Evolutionary conservation across 2,113 vertebrate species (phyloP).

Genomic region (Arothron firmamentum): DNA sequence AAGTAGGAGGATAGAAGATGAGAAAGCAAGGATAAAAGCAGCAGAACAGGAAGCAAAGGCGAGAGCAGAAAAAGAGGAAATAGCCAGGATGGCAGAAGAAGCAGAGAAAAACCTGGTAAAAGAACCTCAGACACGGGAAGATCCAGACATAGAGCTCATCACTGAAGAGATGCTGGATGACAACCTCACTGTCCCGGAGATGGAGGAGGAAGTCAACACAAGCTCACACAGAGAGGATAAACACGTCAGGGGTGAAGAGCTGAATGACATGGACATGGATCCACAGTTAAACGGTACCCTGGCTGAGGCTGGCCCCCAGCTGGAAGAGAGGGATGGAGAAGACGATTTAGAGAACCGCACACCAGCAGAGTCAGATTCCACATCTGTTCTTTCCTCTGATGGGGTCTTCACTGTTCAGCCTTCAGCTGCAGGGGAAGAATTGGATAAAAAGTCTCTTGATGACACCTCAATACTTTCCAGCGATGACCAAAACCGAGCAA

Average conservation of each 20-base stretch:
- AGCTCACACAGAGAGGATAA: conserved; percentile 29
- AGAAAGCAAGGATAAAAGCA: conserved; percentile 27
- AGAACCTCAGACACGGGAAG: conserved; percentile 64
- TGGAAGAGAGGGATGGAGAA: conserved; percentile 23
- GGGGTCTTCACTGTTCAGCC: not conserved
- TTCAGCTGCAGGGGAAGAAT: conserved; percentile 1
- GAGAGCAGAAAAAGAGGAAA: conserved; percentile 47
- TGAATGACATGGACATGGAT: conserved; percentile 28
- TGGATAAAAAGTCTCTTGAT: not conserved
- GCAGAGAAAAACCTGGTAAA: conserved; percentile 19
- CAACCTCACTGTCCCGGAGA: conserved; percentile 4
- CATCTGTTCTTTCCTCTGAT: conserved; percentile 12
- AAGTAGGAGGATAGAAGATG: conserved; percentile 27
- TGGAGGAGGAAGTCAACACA: conserved; percentile 5
- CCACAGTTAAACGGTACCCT: conserved; percentile 34
- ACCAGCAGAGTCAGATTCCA: conserved; percentile 17
- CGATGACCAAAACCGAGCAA: conserved; percentile 28
- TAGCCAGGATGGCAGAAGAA: conserved; percentile 30
- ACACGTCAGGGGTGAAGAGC: conserved; percentile 27
- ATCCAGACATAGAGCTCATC: conserved; percentile 61
- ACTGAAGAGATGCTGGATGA: conserved; percentile 50
- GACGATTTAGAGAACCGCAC: conserved; percentile 34
- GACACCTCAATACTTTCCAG: conserved; percentile 1
- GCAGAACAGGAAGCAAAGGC: conserved; percentile 45
- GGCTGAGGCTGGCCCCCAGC: conserved; percentile 63